phyloP scores from a whole-genome alignment of 2,888 invertebrate genomes.

The Andrena bicolor region DNA sequence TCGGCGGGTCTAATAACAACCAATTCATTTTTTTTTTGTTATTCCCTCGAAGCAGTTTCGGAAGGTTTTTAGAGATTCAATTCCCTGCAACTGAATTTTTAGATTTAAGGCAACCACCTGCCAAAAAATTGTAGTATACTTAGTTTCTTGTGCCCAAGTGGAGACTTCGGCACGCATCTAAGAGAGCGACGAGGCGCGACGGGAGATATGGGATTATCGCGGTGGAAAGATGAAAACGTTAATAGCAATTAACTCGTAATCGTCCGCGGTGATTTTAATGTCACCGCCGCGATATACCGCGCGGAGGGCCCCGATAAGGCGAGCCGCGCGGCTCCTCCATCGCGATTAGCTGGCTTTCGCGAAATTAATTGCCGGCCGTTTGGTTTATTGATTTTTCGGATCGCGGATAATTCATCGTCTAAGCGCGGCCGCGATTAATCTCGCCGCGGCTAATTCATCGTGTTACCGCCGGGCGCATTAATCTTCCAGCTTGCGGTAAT shows the following conservation, averaged over 20 bases:
- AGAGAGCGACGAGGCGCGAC: not conserved
- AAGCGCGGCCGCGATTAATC: conserved; percentile 50
- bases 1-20: too few relatives aligned
- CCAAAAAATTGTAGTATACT: too few relatives aligned
- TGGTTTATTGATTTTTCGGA: conserved; percentile 58
- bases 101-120: too few relatives aligned
- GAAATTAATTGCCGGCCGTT: conserved; percentile 51
- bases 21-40: too few relatives aligned
- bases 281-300: conserved; percentile 14
- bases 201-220: not conserved
- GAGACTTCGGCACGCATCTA: not conserved
- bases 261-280: conserved; percentile 21
- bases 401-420: conserved; percentile 50
- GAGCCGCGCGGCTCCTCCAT: conserved; percentile 12
- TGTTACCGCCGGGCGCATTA: conserved; percentile 43
- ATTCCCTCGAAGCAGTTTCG: too few relatives aligned
- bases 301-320: conserved; percentile 23
- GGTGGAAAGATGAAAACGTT: conserved; percentile 32
- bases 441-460: conserved; percentile 51
- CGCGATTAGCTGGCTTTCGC: conserved; percentile 35
- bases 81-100: too few relatives aligned
- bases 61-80: too few relatives aligned
- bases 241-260: conserved; percentile 39
- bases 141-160: too few relatives aligned
- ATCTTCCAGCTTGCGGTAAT: conserved; percentile 39